These are phyloP conservation scores for Andrena fulva DNA, from an alignment of 2,888 invertebrate species.

Conservation along the genomic window DNA sequence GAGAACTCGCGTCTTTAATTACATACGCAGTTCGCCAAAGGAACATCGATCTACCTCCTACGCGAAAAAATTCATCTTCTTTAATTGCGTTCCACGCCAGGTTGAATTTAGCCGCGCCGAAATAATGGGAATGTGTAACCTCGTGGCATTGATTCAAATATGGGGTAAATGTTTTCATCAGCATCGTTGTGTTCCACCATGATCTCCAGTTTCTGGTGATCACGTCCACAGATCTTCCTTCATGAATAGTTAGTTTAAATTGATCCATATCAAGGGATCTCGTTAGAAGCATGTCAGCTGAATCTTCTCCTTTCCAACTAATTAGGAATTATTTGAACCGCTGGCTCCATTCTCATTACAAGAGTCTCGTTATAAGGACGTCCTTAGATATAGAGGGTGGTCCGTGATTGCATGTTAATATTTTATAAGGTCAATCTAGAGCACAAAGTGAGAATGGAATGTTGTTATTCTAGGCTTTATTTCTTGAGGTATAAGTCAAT, in stretches of 20 bases:
- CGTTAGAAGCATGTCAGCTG: constrained; percentile 29
- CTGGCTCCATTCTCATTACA: neutral
- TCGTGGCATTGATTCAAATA: constrained; percentile 19
- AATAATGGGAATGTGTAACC: neutral
- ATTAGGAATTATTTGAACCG: constrained; percentile 15
- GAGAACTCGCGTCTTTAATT: neutral
- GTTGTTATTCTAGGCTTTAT: no score
- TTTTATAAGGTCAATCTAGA: neutral
- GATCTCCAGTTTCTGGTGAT: constrained; percentile 38
- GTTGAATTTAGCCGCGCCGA: neutral
- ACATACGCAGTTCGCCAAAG: neutral
- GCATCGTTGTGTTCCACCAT: constrained; percentile 52
- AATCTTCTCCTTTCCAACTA: neutral
- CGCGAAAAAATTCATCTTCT: neutral
- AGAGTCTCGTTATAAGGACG: no score
- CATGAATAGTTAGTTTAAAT: constrained; percentile 70
- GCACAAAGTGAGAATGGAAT: no score
- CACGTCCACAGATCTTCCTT: constrained; percentile 44
- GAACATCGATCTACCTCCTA: neutral
- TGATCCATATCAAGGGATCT: constrained; percentile 59
- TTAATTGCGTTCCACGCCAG: constrained; percentile 10
- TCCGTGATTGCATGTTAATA: neutral
- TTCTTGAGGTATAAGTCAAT: no score
- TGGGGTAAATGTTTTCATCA: constrained; percentile 37
- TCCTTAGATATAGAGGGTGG: neutral